Conservation (phyloP, 1,140 invertebrate genomes). For the Sycophila sp. region DNA sequence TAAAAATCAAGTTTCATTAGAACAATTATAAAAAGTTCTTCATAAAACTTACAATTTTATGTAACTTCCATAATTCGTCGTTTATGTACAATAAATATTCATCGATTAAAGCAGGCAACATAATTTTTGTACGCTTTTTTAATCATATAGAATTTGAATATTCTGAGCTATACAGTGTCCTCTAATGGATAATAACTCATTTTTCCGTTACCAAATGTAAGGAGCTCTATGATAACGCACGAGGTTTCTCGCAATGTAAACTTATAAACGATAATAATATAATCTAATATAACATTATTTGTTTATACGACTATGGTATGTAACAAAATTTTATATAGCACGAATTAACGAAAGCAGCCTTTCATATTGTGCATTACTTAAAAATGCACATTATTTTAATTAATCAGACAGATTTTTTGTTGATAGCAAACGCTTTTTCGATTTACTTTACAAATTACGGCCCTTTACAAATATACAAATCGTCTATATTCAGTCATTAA, state of each 20-base stretch:
- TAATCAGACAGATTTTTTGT: not conserved
- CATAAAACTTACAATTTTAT: slow-evolving; percentile 34
- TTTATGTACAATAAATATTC: slow-evolving; percentile 39
- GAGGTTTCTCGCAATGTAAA: slow-evolving; percentile 15
- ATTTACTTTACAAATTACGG: not conserved
- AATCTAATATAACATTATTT: slow-evolving; percentile 16
- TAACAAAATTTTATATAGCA: slow-evolving; percentile 29
- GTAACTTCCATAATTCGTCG: slow-evolving; percentile 17
- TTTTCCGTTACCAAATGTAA: slow-evolving; percentile 14
- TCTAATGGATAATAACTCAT: slow-evolving; percentile 17
- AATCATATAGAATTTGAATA: slow-evolving; percentile 4
- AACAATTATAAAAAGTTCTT: slow-evolving; percentile 12
- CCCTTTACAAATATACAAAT: slow-evolving; percentile 34
- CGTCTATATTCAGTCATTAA: not conserved
- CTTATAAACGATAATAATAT: slow-evolving; percentile 13
- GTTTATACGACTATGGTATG: not conserved
- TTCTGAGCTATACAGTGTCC: slow-evolving; percentile 14
- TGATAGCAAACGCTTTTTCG: not conserved
- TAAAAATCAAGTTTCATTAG: slow-evolving; percentile 30
- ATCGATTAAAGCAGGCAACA: slow-evolving; percentile 12
- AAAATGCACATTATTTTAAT: slow-evolving; percentile 14
- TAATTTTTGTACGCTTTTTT: not conserved
- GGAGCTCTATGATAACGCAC: not conserved
- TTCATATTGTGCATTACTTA: slow-evolving; percentile 3
- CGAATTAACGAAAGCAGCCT: not conserved